phyloP scores from a whole-genome alignment of 1,140 invertebrate genomes.

The Nomia melanderi region DNA sequence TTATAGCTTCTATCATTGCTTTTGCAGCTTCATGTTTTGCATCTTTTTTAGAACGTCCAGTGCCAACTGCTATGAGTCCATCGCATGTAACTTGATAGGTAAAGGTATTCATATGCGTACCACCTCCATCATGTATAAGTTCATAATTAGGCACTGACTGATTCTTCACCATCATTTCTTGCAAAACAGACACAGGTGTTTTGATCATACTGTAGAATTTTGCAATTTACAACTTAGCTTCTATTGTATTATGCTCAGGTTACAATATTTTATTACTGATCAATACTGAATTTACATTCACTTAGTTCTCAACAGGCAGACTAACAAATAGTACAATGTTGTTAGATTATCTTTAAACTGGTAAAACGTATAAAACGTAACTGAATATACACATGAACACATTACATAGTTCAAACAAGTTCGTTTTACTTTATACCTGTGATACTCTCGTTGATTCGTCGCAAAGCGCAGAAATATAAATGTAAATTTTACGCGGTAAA shows the following conservation, averaged over 20 bases:
- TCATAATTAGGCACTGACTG: conserved; percentile 85
- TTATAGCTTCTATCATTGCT: conserved; percentile 81
- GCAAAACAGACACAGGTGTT: conserved; percentile 87
- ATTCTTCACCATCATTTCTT: conserved; percentile 86
- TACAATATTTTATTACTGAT: background rate
- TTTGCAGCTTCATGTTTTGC: conserved; percentile 86
- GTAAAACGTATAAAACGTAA: too few relatives aligned
- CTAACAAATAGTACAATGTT: too few relatives aligned
- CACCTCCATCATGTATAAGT: conserved; percentile 85
- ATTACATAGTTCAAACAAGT: too few relatives aligned
- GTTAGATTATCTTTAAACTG: too few relatives aligned
- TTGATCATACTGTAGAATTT: conserved; percentile 74
- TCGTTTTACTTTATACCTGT: too few relatives aligned
- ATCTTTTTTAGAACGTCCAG: conserved; percentile 86
- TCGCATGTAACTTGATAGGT: conserved; percentile 83
- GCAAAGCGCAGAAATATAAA: too few relatives aligned
- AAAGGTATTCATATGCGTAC: conserved; percentile 87
- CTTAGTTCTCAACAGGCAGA: too few relatives aligned
- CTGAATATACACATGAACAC: too few relatives aligned
- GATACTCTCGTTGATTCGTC: too few relatives aligned
- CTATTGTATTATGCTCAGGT: background rate
- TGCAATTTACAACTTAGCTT: too few relatives aligned
- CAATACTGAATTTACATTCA: background rate
- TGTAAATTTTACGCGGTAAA: too few relatives aligned
- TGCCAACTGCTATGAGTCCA: conserved; percentile 79